Base-by-base conservation (phyloP, 1,140 invertebrate species). In the Brachionus rotundiformis region DNA sequence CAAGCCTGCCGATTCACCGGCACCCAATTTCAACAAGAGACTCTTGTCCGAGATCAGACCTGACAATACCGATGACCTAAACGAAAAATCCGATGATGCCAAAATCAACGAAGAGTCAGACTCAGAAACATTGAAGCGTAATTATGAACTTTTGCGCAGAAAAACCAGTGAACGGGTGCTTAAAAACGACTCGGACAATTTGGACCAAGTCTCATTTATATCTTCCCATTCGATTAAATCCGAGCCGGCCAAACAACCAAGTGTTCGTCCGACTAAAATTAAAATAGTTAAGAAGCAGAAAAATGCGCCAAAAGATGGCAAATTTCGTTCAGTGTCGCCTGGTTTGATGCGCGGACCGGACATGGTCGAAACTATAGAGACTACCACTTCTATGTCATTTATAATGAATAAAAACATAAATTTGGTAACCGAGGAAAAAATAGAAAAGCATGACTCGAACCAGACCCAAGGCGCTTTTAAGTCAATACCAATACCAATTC, bases 371-470 rank as follows among this genome's bases (percentile, higher is more conserved):
- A 79, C 76, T n/a, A 39, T 79, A 19, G 8, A 79, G 11, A 79
- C 76, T 0, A 79, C 76, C 16, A 79, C 76, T 4, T 79, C 76
- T n/a, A 79, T 79, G 76, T 79, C 76, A 11, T 79, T 79, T 31
- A 63, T 79, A 0, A 79, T 79, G 76, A 79, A 79, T 27, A 79
- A 79, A 31, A 79, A n/a, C 33, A 41, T 79, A 16, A 63, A 79
- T 79, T 79, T 79, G 36, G 31, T 79, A 19, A 79, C 76, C 27
- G 31, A 63, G n/a, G 76, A 59, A 63, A 79, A 79, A 59, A 16
- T 63, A 11, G 47, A 79, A 10, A 39, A 10, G 8, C 4, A 19
- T 3, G 10, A 29, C 11, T 25, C 76, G 0, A 25, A 0, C 23
- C n/a, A 7, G 11, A 11, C 1, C 29, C n/a, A n/a, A n/a, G n/a